A percentile compares a stretch with the other conserved stretches of the same genome.
phyloP scores from a whole-genome alignment of 2,113 vertebrate genomes.

The Camelus dromedarius region DNA sequence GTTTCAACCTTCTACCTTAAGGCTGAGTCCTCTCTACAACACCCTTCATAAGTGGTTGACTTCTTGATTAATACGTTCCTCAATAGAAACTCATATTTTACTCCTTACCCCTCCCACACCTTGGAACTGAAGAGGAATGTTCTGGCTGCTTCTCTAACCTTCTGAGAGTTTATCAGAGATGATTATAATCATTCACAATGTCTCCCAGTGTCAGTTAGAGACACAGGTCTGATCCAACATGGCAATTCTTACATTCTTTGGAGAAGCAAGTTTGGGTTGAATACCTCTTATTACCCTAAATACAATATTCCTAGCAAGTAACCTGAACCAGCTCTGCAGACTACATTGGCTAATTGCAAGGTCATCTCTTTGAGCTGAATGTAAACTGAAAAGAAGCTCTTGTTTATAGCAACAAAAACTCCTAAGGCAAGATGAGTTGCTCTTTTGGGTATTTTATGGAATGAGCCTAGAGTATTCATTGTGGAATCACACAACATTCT shows the following conservation, averaged over 20 bases:
- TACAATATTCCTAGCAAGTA: background rate
- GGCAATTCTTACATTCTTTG: constrained; percentile 39
- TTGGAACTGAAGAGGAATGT: constrained; percentile 25
- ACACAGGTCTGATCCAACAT: constrained; percentile 46
- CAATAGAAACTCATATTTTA: constrained; percentile 56
- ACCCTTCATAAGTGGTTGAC: constrained; percentile 26
- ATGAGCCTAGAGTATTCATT: constrained; percentile 12
- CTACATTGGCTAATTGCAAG: background rate
- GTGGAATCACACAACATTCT: background rate
- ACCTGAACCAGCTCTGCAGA: background rate
- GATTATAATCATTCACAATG: constrained; percentile 61
- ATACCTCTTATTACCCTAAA: background rate
- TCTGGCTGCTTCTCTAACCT: constrained; percentile 49
- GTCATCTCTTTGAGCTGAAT: background rate
- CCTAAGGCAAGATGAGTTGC: background rate
- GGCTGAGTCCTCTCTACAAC: background rate
- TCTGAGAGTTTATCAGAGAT: constrained; percentile 50
- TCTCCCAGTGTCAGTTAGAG: constrained; percentile 47
- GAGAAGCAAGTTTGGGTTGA: constrained; percentile 41
- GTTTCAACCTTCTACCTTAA: constrained; percentile 32
- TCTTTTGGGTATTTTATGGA: constrained; percentile 60
- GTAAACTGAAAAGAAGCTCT: background rate
- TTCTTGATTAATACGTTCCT: constrained; percentile 56
- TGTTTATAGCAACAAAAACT: constrained; percentile 60
- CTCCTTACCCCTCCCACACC: background rate